phyloP scores from a whole-genome alignment of 1,140 invertebrate genomes.

The Ylistrum balloti region DNA sequence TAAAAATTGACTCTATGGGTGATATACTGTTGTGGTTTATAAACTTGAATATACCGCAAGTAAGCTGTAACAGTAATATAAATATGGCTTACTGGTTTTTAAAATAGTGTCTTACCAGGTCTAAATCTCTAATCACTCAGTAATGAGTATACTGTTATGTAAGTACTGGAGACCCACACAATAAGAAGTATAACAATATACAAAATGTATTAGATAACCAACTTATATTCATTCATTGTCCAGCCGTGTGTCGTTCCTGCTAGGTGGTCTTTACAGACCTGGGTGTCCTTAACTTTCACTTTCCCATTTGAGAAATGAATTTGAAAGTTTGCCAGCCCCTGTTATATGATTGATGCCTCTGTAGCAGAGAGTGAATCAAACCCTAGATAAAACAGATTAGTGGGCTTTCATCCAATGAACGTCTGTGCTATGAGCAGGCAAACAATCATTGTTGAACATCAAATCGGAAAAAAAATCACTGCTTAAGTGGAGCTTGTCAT shows the following conservation, averaged over 20 bases:
- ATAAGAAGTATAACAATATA: neutral
- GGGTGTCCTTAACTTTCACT: conserved; percentile 37
- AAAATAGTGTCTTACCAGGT: too few relatives aligned
- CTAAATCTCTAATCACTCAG: neutral
- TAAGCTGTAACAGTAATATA: too few relatives aligned
- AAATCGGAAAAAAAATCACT: neutral
- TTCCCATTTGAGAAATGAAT: conserved; percentile 1
- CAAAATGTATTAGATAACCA: neutral
- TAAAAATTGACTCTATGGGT: too few relatives aligned
- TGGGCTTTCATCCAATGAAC: neutral
- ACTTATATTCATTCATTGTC: neutral
- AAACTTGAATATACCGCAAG: too few relatives aligned
- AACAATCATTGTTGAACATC: neutral
- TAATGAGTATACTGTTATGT: neutral
- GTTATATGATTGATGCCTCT: conserved; percentile 10
- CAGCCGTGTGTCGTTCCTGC: neutral
- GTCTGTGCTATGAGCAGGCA: neutral
- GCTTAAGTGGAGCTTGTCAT: conserved; percentile 36
- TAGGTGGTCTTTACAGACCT: conserved; percentile 37
- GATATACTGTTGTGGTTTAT: too few relatives aligned
- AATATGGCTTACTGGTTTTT: too few relatives aligned
- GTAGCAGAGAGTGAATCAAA: conserved; percentile 16
- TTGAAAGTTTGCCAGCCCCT: neutral
- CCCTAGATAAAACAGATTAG: neutral
- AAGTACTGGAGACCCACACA: neutral